phyloP scores from a whole-genome alignment of 2,797 vertebrate species.

The Sphenodon punctatus region DNA sequence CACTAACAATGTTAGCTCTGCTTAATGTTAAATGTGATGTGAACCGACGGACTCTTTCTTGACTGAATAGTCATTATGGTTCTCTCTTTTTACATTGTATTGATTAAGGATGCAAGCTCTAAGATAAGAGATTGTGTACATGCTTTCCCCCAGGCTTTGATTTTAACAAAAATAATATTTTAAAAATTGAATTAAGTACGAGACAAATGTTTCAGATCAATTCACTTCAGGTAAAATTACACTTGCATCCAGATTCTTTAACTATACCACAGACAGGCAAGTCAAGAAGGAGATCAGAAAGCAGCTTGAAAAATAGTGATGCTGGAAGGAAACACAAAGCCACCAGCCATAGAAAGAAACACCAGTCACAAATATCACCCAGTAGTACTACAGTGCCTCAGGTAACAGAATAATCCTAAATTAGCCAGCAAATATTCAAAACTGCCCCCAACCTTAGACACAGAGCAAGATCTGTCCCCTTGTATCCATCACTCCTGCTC shows the following conservation, averaged over 20 bases:
- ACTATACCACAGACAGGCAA: too few species aligned
- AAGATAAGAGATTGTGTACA: not conserved
- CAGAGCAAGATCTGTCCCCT: too few species aligned
- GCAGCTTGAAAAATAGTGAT: too few species aligned
- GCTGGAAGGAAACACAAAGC: too few species aligned
- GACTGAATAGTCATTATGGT: not conserved
- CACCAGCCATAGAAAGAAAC: too few species aligned
- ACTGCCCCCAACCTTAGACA: too few species aligned
- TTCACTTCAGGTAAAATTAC: not conserved
- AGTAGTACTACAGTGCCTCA: too few species aligned
- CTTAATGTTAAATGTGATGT: not conserved
- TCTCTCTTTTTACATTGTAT: not conserved
- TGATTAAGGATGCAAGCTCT: not conserved
- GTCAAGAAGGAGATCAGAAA: too few species aligned
- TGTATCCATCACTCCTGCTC: too few species aligned
- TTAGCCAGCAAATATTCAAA: too few species aligned
- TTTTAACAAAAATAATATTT: not conserved
- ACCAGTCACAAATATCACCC: too few species aligned
- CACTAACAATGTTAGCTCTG: constrained; percentile 18
- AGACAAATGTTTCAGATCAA: not conserved
- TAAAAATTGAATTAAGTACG: not conserved
- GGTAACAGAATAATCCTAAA: too few species aligned
- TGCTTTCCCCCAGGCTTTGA: not conserved
- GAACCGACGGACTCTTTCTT: not conserved
- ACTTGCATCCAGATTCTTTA: not conserved